phyloP scores from a whole-genome alignment of 2,888 invertebrate species.

The Lithophane ornitopus region DNA sequence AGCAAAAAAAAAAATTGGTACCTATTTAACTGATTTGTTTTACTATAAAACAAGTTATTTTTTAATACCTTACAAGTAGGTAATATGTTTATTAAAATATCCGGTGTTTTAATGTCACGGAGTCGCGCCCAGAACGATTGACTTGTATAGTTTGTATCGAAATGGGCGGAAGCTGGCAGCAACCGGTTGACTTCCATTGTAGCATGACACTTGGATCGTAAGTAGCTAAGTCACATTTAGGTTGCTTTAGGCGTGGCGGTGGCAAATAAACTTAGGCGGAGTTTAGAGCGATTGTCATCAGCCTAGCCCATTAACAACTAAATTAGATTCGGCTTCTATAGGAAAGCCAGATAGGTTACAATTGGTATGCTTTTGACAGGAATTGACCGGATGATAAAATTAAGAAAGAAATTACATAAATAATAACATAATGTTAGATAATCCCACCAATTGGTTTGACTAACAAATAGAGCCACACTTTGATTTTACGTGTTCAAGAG shows the following conservation, averaged over 20 bases:
- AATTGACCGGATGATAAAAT: not conserved
- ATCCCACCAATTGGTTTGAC: not conserved
- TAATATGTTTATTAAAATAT: slow-evolving; percentile 42
- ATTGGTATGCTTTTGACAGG: not conserved
- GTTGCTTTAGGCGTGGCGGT: slow-evolving; percentile 27
- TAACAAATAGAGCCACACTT: not conserved
- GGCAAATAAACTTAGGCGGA: not conserved
- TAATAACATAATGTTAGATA: too few species aligned
- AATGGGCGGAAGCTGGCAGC: slow-evolving; percentile 54
- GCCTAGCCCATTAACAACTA: not conserved
- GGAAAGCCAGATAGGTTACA: not conserved
- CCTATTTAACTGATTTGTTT: not conserved
- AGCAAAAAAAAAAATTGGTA: slow-evolving; percentile 1
- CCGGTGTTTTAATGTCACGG: slow-evolving; percentile 57
- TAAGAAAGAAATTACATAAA: not conserved
- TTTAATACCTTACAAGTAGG: slow-evolving; percentile 3
- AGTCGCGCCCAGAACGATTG: slow-evolving; percentile 38
- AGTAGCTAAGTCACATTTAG: slow-evolving; percentile 39
- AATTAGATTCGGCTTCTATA: not conserved
- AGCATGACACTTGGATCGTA: slow-evolving; percentile 28
- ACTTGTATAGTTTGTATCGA: slow-evolving; percentile 34
- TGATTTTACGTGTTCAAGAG: not conserved
- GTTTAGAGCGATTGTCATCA: not conserved
- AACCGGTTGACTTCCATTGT: slow-evolving; percentile 42
- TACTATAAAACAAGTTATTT: slow-evolving; percentile 11